These are phyloP conservation scores for Keiferia lycopersicella DNA, from an alignment of 2,888 invertebrate genomes.

Conservation along the genomic window DNA sequence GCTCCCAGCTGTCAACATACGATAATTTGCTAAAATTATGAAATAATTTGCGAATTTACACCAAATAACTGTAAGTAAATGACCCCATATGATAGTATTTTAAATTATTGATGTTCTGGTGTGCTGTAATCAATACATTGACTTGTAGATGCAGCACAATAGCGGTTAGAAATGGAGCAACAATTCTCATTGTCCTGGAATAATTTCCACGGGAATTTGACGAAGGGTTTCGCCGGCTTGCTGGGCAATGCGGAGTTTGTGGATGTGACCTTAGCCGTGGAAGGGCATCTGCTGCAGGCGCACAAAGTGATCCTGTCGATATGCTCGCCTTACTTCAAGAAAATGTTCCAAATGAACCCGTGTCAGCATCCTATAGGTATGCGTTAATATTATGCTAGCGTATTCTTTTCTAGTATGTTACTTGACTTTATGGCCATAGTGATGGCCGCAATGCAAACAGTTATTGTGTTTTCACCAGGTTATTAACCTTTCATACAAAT, in stretches of 20 bases:
- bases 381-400: slow-evolving; percentile 31
- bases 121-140: neutral
- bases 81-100: slow-evolving; percentile 17
- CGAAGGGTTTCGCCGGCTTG: slow-evolving; percentile 83
- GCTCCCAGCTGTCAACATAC: slow-evolving; percentile 35
- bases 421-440: too few species aligned
- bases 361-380: slow-evolving; percentile 85
- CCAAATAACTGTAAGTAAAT: slow-evolving; percentile 32
- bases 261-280: slow-evolving; percentile 83
- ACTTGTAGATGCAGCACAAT: slow-evolving; percentile 54
- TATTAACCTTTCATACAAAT: neutral
- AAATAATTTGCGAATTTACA: slow-evolving; percentile 16
- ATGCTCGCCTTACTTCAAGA: slow-evolving; percentile 87
- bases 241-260: slow-evolving; percentile 82
- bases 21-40: slow-evolving; percentile 26
- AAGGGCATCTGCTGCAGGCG: slow-evolving; percentile 85
- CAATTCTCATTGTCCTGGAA: slow-evolving; percentile 88
- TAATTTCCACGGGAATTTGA: slow-evolving; percentile 86
- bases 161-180: slow-evolving; percentile 80
- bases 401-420: too few species aligned
- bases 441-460: neutral
- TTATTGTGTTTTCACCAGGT: neutral
- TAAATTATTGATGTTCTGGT: neutral
- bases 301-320: slow-evolving; percentile 87
- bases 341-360: slow-evolving; percentile 84